Evolutionary conservation across 2,888 invertebrate genomes (phyloP).

Genomic region (Aphidius colemani): DNA sequence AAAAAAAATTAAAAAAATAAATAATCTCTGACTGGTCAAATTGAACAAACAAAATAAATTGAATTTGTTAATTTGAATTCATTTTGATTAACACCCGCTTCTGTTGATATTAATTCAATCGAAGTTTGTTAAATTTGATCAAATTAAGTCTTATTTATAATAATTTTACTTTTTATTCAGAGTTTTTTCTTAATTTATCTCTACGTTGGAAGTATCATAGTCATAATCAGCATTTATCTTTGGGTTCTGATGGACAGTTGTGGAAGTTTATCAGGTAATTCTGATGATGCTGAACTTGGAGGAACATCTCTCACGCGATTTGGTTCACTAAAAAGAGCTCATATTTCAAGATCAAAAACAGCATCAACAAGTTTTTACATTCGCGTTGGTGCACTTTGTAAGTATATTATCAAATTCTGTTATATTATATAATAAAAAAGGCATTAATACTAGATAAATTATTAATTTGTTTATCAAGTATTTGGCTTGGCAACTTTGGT

Average conservation of each 20-base stretch:
- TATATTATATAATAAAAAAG: no score
- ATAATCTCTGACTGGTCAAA: no score
- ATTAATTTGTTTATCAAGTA: slow-evolving; percentile 49
- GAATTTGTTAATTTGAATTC: no score
- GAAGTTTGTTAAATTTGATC: neutral
- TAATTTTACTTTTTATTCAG: slow-evolving; percentile 42
- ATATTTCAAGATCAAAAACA: slow-evolving; percentile 61
- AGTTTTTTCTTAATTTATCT: slow-evolving; percentile 63
- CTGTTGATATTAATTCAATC: no score
- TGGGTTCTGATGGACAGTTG: slow-evolving; percentile 64
- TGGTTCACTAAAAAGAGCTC: slow-evolving; percentile 63
- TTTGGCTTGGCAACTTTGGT: slow-evolving; percentile 64
- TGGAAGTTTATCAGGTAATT: slow-evolving; percentile 53
- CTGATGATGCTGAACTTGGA: slow-evolving; percentile 60
- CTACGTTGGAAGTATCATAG: slow-evolving; percentile 63
- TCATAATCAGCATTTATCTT: slow-evolving; percentile 64
- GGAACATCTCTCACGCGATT: slow-evolving; percentile 60
- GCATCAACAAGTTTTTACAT: slow-evolving; percentile 64
- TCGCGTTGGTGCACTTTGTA: slow-evolving; percentile 63
- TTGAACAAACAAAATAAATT: no score
- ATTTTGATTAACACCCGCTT: no score
- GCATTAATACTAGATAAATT: slow-evolving; percentile 1
- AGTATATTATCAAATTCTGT: no score
- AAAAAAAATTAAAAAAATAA: no score
- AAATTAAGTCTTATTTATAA: slow-evolving; percentile 19